Evolutionary conservation across 2,888 invertebrate genomes (phyloP), one percentile per base, ranked within the genome.

Genomic region (Folsomia candida): DNA sequence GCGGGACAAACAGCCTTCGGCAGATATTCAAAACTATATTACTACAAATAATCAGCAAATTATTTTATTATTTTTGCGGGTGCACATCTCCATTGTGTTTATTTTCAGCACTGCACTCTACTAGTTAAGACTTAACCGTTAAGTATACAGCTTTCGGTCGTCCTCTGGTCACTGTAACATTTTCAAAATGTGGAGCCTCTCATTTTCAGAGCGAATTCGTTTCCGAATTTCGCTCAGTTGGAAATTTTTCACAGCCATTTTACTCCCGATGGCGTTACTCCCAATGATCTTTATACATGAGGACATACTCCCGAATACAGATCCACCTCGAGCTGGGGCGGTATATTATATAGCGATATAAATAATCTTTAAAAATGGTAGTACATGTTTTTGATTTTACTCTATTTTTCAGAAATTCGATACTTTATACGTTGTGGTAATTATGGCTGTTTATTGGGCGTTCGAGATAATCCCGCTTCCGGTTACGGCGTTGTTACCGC

Each of bases 361-460:
- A 37, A 37, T 37, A 14, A 37, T 37, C 4, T 9, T 14, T 37
- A 9, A 37, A 37, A 14, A 37, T n/a, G 37, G 4, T 37, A 37
- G 14, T 4, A 37, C 14, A 37, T n/a, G 37, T 37, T 37, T 37
- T 14, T 37, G 14, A 37, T 9, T 37, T 37, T 37, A 9, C 6
- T 37, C 6, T 37, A 9, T 14, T 37, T 37, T 37, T 37, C 37
- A 37, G 37, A 37, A 37, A 37, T 37, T 37, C 37, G 14, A 37
- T 4, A 37, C 37, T 37, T 37, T 37, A 37, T 37, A 37, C 37
- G 89, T 92, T 25, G 89, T 93, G 0, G 82, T 89, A 1, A 85
- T 93, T 74, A 93, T 93, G 93, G 91, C 92, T 0, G 85, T 89
- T 37, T 92, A 87, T 83, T 92, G 93, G 93, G 91, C 92, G 70